Percentiles rank a stretch among this genome's conserved stretches.
Evolutionary conservation across 2,113 vertebrate genomes (phyloP).

Genomic region (Rana temporaria): DNA sequence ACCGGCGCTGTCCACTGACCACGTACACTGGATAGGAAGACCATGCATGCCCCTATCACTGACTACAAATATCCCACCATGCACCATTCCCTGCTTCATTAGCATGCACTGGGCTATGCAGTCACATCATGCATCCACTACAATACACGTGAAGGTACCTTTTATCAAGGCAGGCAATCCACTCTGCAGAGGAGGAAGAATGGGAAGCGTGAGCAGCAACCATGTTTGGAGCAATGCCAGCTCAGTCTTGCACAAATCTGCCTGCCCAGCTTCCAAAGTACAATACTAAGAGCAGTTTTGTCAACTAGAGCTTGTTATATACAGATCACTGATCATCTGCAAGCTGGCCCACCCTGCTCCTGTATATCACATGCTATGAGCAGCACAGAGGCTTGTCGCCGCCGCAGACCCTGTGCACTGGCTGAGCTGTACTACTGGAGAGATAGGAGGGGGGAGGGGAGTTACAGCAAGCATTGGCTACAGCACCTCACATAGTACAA

Average conservation of each 20-base stretch:
- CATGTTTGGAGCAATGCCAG: constrained; percentile 78
- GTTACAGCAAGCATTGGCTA: constrained; percentile 46
- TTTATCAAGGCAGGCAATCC: constrained; percentile 95
- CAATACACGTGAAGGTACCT: constrained; percentile 74
- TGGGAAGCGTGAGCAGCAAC: constrained; percentile 88
- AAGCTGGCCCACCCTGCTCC: not conserved
- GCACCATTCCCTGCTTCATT: constrained; percentile 11
- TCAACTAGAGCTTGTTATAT: not conserved
- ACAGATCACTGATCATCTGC: not conserved
- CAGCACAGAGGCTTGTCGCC: not conserved
- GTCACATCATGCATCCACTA: not conserved
- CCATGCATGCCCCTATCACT: not conserved
- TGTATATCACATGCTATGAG: constrained; percentile 8
- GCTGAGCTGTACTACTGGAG: constrained; percentile 30
- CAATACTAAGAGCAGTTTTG: not conserved
- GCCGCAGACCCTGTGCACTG: constrained; percentile 24
- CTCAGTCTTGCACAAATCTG: constrained; percentile 28
- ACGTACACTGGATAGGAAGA: not conserved
- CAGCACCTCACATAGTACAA: constrained; percentile 53
- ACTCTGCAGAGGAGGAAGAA: constrained; percentile 86
- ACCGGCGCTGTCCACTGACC: not conserved
- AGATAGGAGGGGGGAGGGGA: constrained; percentile 25
- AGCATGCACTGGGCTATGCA: constrained; percentile 15
- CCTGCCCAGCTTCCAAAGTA: constrained; percentile 9
- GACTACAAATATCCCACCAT: not conserved